Percentiles rank a stretch among this genome's conserved stretches.
These are phyloP conservation scores for Chiroxiphia lanceolata DNA, from an alignment of 2,797 vertebrate species.

Conservation along the genomic window DNA sequence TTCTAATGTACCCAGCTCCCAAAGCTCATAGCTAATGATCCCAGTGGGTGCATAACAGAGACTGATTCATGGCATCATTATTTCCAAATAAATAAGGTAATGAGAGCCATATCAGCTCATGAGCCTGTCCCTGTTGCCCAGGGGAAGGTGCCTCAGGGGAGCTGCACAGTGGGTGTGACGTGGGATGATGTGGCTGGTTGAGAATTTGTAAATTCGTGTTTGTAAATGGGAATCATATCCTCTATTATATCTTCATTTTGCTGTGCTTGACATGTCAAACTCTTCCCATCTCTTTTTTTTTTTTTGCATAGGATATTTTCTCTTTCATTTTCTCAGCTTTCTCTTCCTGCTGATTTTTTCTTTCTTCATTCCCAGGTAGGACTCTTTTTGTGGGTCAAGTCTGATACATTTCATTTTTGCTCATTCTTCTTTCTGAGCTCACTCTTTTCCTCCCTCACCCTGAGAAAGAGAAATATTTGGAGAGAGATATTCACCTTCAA, in stretches of 20 bases:
- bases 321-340: background rate
- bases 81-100: constrained; percentile 14
- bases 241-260: background rate
- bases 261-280: background rate
- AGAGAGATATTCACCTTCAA: background rate
- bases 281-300: background rate
- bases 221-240: background rate
- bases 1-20: background rate
- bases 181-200: background rate
- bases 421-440: background rate
- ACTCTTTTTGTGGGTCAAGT: background rate
- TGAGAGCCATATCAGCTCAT: background rate
- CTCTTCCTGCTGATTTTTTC: background rate
- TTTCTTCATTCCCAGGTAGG: background rate
- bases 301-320: background rate
- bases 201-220: background rate
- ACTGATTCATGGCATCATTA: background rate
- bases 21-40: background rate
- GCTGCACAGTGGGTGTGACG: background rate
- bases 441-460: background rate
- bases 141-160: background rate
- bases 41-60: background rate
- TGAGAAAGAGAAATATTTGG: background rate
- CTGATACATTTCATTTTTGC: background rate
- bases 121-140: background rate